Evolutionary conservation across 2,113 vertebrate species (phyloP).

Genomic region (Tetrao urogallus): DNA sequence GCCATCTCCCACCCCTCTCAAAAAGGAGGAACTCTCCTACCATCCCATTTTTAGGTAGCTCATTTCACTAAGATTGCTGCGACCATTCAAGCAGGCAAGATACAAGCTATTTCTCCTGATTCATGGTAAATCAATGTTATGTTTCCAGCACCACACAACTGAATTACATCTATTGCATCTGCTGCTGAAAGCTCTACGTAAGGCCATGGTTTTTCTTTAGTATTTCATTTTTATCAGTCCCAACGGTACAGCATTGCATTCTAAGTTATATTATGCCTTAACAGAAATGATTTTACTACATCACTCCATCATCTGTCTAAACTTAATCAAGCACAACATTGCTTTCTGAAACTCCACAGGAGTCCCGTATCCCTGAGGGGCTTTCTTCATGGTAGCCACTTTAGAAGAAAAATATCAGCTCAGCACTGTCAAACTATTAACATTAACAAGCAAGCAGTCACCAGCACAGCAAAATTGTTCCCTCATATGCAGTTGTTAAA

Average conservation of each 20-base stretch:
- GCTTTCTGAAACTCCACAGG: conserved; percentile 56
- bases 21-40: not conserved
- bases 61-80: not conserved
- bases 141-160: conserved; percentile 55
- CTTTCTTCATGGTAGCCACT: conserved; percentile 47
- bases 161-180: conserved; percentile 53
- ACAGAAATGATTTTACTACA: conserved; percentile 73
- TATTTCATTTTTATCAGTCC: conserved; percentile 66
- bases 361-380: conserved; percentile 20
- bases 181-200: conserved; percentile 49
- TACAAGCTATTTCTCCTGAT: conserved; percentile 60
- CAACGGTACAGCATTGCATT: conserved; percentile 15
- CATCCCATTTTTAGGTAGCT: conserved; percentile 24
- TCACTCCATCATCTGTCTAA: conserved; percentile 72
- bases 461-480: not conserved
- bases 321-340: conserved; percentile 73
- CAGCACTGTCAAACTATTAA: conserved; percentile 18
- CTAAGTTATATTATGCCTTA: conserved; percentile 47
- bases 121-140: conserved; percentile 71
- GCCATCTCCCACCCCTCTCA: accelerated
- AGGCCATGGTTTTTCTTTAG: conserved; percentile 28
- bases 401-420: conserved; percentile 57
- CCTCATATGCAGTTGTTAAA: not conserved
- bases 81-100: not conserved
- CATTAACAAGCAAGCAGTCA: conserved; percentile 1